A percentile compares a stretch with the other conserved stretches of the same genome.
phyloP scores from a whole-genome alignment of 2,888 invertebrate genomes.

The Tenthredo notha region DNA sequence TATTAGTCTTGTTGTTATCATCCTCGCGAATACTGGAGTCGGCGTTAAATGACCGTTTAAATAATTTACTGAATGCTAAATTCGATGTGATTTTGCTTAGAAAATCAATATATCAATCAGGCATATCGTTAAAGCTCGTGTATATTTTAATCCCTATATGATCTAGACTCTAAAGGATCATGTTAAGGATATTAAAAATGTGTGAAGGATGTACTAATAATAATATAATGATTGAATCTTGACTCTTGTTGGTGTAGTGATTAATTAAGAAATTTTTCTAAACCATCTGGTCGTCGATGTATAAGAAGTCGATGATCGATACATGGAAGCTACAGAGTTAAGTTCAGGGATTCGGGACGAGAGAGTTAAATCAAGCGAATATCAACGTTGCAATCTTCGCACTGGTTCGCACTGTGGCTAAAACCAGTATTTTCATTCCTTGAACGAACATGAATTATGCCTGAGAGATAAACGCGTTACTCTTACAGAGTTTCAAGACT shows the following conservation, averaged over 20 bases:
- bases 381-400: slow-evolving; percentile 26
- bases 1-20: background rate
- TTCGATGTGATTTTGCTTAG: no score
- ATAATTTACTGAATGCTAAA: no score
- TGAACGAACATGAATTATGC: slow-evolving; percentile 49
- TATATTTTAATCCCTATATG: no score
- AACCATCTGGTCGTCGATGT: background rate
- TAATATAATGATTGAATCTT: background rate
- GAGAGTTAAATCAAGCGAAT: slow-evolving; percentile 34
- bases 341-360: background rate
- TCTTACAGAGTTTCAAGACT: slow-evolving; percentile 18
- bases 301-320: background rate
- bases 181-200: background rate
- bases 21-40: no score
- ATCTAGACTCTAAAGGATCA: background rate
- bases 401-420: background rate
- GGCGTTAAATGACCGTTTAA: no score
- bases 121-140: background rate
- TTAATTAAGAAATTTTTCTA: slow-evolving; percentile 31
- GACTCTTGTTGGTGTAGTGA: background rate
- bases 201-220: background rate
- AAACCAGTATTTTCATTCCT: slow-evolving; percentile 21
- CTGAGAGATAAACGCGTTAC: slow-evolving; percentile 22
- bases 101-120: background rate
- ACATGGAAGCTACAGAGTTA: background rate